Evolutionary conservation across 2,113 vertebrate species (phyloP), one percentile per base, ranked within the genome.

Genomic region (Epinephelus cyanopodus): DNA sequence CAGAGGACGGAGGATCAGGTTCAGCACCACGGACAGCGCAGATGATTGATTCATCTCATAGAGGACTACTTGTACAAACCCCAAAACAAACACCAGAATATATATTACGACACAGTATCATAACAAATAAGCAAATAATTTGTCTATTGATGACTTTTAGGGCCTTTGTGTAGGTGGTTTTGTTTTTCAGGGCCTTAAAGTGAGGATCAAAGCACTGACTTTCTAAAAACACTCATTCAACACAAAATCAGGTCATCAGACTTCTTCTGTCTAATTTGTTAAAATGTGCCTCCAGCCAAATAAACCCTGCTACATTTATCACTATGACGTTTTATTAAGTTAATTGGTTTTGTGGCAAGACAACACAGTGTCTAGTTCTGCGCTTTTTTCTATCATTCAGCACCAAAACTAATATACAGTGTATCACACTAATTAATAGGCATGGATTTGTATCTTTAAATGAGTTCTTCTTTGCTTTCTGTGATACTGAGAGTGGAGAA

Each of bases 21-120:
- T 92, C 92, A 92, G 89, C 81, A 92, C 92, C 90, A 82, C 54
- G 91, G 90, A 92, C 82, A 93, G 92, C 89, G 72, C 74, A 71
- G 63, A 56, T 71, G 69, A 79, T 79, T 47, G 56, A 77, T 50
- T 68, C 10, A 15, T 27, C 58, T 42, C 77, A 62, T 0, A 48
- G 14, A 48, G 73, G 78, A 77, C 23, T 45, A 53, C 67, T 11
- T 45, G 42, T 45, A 45, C 42, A 60, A 52, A 48, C 58, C 11
- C 39, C 19, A 11, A 74, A 73, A 42, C 23, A 70, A 73, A 58
- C 37, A 67, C 2, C 48, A 48, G 39, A 17, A 65, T 13, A 45
- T 1, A 15, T 6, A n/a, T 29, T 27, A 5, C 29, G 1, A 33
- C 23, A 45, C 1, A n/a, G 11, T 6, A 15, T 57, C 3, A 23